Conservation (phyloP, 1,140 invertebrate genomes). For the Scaptodrosophila lebanonensis region DNA sequence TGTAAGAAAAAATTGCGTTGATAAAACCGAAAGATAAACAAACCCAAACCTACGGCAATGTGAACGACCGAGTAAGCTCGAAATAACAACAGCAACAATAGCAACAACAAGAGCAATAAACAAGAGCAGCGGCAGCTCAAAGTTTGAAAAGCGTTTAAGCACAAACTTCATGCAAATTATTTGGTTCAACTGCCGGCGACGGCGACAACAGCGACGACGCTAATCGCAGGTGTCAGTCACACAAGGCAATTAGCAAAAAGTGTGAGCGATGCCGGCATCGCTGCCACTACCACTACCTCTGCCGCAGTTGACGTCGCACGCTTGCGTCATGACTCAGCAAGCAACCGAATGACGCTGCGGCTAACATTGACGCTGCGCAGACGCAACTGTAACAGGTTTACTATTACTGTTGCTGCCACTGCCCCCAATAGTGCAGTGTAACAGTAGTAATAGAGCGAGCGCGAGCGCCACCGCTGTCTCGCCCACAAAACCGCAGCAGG, state of each 20-base stretch:
- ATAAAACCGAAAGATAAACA: slow-evolving; percentile 31
- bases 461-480: no score
- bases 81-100: slow-evolving; percentile 9
- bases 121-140: slow-evolving; percentile 5
- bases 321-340: slow-evolving; percentile 45
- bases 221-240: slow-evolving; percentile 71
- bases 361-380: slow-evolving; percentile 4
- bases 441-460: slow-evolving; percentile 2
- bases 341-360: neutral
- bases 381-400: slow-evolving; percentile 42
- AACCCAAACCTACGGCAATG: slow-evolving; percentile 54
- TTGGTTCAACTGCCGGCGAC: slow-evolving; percentile 37
- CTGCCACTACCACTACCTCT: no score
- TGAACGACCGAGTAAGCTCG: slow-evolving; percentile 47
- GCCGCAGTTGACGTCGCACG: slow-evolving; percentile 39
- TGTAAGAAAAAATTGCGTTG: slow-evolving; percentile 10
- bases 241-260: slow-evolving; percentile 57
- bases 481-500: no score
- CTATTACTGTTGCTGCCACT: neutral
- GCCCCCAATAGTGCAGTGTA: neutral
- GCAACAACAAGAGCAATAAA: neutral
- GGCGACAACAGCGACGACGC: slow-evolving; percentile 22
- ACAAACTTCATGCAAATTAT: slow-evolving; percentile 63
- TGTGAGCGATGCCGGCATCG: neutral
- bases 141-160: slow-evolving; percentile 42